phyloP scores from a whole-genome alignment of 1,140 invertebrate genomes.

The Lepidurus couesii region DNA sequence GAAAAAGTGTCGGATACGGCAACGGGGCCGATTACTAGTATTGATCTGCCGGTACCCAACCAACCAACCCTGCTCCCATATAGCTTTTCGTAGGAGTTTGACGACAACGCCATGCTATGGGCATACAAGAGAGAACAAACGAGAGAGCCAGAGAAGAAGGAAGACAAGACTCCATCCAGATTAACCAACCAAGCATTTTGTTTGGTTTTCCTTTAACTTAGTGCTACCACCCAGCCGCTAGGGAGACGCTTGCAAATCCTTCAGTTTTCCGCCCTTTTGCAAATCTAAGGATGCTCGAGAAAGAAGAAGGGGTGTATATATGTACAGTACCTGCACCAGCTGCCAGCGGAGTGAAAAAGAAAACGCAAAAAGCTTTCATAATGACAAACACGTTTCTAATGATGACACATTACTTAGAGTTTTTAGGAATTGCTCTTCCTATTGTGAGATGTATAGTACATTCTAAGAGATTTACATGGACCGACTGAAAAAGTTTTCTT shows the following conservation, averaged over 20 bases:
- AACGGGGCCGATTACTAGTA: slow-evolving; percentile 10
- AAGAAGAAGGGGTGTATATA: no score
- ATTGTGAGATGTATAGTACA: no score
- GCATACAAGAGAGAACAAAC: not conserved
- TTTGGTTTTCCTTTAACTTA: not conserved
- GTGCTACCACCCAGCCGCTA: not conserved
- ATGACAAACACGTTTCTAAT: no score
- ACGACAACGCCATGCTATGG: not conserved
- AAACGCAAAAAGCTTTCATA: no score
- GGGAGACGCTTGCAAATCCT: not conserved
- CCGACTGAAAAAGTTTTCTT: no score
- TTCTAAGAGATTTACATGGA: no score
- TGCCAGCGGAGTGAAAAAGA: no score
- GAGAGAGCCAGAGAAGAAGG: not conserved
- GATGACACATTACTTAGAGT: no score
- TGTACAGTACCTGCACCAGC: no score
- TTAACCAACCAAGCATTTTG: slow-evolving; percentile 16
- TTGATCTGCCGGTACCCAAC: slow-evolving; percentile 4
- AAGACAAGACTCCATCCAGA: not conserved
- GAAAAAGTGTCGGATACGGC: not conserved
- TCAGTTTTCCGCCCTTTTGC: not conserved
- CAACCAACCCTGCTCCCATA: not conserved
- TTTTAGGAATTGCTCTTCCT: no score
- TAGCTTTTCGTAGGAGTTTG: not conserved
- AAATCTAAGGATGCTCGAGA: no score